Conservation (phyloP, 2,113 vertebrate species). For the Eurystomus gularis region DNA sequence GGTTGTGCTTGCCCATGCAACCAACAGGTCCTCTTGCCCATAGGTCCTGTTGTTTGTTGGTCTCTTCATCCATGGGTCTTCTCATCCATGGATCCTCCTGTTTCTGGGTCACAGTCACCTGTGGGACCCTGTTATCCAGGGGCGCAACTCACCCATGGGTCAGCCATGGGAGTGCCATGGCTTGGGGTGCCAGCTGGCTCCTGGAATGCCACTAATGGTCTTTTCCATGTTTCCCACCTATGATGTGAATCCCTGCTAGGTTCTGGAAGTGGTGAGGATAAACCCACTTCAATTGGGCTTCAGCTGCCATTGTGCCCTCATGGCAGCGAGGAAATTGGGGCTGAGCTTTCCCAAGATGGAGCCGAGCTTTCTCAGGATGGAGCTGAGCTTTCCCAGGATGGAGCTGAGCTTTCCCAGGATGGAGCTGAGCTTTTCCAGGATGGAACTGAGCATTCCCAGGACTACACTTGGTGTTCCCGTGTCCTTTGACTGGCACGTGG, state of each 20-base stretch:
- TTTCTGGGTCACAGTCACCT: background rate
- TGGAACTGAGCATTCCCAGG: too few relatives aligned
- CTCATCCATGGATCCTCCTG: background rate
- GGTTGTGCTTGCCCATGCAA: background rate
- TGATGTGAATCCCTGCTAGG: rapidly evolving
- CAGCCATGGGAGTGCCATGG: background rate
- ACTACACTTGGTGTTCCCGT: background rate
- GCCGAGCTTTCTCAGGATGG: background rate
- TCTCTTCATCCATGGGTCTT: background rate
- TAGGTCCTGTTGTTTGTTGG: background rate
- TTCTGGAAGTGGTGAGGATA: background rate
- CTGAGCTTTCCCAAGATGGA: background rate
- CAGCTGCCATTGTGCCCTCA: background rate
- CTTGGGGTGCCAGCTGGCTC: background rate
- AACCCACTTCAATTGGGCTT: background rate
- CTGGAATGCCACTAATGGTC: background rate
- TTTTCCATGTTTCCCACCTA: rapidly evolving
- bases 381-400: background rate
- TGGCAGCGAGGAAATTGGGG: rapidly evolving
- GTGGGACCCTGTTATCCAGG: rapidly evolving
- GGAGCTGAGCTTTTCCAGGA: background rate
- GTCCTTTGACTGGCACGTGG: background rate
- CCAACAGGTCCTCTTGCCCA: background rate
- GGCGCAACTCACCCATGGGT: background rate
- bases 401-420: background rate